These are phyloP conservation scores for Dreissena rostriformis DNA, from an alignment of 1,140 invertebrate species.

Conservation along the genomic window DNA sequence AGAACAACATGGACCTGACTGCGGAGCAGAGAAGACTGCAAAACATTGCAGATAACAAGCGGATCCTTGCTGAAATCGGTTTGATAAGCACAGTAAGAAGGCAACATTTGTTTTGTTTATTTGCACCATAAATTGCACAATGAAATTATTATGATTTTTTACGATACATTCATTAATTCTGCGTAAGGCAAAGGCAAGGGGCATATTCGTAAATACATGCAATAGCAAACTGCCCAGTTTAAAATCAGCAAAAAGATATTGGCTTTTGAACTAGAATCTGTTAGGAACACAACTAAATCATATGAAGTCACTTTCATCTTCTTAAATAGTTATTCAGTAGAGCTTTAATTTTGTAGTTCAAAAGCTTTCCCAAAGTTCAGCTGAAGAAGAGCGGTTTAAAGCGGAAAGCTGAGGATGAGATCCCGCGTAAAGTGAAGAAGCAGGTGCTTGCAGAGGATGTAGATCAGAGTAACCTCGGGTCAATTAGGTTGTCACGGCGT, in stretches of 20 bases:
- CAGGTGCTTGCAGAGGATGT: slow-evolving; percentile 25
- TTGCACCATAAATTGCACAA: neutral
- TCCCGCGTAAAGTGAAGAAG: slow-evolving; percentile 9
- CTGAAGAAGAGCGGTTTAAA: slow-evolving; percentile 37
- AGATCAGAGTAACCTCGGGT: slow-evolving; percentile 29
- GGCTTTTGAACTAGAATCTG: too few species aligned
- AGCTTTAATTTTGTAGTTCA: slow-evolving; percentile 28
- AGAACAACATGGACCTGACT: slow-evolving; percentile 24
- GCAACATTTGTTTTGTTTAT: neutral
- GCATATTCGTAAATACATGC: too few species aligned
- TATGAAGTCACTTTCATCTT: too few species aligned
- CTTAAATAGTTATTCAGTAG: too few species aligned
- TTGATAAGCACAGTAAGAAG: slow-evolving; percentile 70
- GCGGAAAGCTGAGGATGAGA: slow-evolving; percentile 33
- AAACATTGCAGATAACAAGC: slow-evolving; percentile 75
- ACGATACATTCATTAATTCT: too few species aligned
- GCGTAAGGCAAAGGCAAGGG: too few species aligned
- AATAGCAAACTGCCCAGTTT: too few species aligned
- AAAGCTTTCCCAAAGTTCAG: slow-evolving; percentile 5
- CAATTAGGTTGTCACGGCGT: slow-evolving; percentile 10
- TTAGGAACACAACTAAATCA: too few species aligned
- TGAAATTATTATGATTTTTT: too few species aligned
- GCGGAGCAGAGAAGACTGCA: slow-evolving; percentile 50
- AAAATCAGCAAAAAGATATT: too few species aligned
- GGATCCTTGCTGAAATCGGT: slow-evolving; percentile 73